These are phyloP conservation scores for Pristionchus arcanus DNA, from an alignment of 2,888 invertebrate species.

Conservation along the genomic window DNA sequence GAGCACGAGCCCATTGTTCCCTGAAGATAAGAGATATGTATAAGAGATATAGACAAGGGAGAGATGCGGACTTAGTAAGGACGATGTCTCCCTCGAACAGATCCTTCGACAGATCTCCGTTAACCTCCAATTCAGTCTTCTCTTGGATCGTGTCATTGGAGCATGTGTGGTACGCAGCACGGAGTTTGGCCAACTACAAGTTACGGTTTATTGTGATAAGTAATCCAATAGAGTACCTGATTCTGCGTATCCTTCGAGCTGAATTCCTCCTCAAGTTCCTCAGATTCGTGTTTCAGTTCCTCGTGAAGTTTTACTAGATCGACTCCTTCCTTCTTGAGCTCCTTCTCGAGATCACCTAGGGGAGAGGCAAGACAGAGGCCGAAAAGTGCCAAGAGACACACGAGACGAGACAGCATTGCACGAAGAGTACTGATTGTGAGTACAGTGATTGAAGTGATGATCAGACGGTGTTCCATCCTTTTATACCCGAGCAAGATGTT, in stretches of 20 bases:
- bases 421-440: not conserved
- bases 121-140: constrained; percentile 13
- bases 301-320: constrained; percentile 5
- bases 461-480: not conserved
- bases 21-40: not conserved
- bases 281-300: constrained; percentile 8
- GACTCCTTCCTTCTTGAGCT: constrained; percentile 20
- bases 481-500: not conserved
- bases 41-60: not conserved
- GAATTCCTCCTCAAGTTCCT: constrained; percentile 40
- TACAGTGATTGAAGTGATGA: constrained; percentile 3
- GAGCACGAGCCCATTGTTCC: constrained; percentile 32
- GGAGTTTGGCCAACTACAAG: constrained; percentile 17
- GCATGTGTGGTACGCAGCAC: not conserved
- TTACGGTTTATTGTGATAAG: not conserved
- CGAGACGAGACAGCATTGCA: not conserved
- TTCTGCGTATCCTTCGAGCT: not conserved
- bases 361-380: constrained; percentile 14
- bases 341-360: constrained; percentile 34
- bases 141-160: not conserved
- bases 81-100: constrained; percentile 49
- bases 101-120: constrained; percentile 24
- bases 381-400: not conserved
- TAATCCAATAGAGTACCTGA: not conserved
- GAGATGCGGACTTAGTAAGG: constrained; percentile 23